phyloP scores from a whole-genome alignment of 2,113 vertebrate species.

The Rhinichthys klamathensis region DNA sequence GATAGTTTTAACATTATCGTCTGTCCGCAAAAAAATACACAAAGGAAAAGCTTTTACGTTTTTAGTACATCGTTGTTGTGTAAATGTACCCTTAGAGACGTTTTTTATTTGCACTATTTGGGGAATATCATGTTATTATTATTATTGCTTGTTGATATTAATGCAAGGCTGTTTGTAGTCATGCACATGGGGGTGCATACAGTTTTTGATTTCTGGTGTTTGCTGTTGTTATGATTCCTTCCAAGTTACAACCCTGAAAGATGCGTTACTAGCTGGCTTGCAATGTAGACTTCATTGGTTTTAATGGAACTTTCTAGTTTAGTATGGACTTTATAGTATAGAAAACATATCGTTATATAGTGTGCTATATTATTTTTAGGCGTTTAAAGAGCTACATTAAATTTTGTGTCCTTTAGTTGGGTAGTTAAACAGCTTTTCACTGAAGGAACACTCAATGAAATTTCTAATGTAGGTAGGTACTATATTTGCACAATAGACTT shows the following conservation, averaged over 20 bases:
- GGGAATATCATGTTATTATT: background rate
- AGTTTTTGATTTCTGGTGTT: background rate
- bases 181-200: background rate
- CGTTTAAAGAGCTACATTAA: background rate
- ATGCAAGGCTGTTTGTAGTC: background rate
- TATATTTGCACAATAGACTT: background rate
- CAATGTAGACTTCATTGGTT: background rate
- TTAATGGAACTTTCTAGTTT: background rate
- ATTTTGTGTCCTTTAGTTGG: background rate
- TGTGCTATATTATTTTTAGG: background rate
- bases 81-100: too few relatives aligned
- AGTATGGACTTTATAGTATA: background rate
- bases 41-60: too few relatives aligned
- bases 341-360: background rate
- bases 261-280: background rate
- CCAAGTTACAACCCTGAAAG: background rate
- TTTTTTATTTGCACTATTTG: background rate
- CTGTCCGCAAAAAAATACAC: too few relatives aligned
- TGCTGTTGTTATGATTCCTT: background rate
- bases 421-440: background rate
- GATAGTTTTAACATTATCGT: too few relatives aligned
- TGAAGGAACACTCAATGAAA: background rate
- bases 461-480: background rate
- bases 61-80: too few relatives aligned
- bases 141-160: background rate